Base-by-base conservation (phyloP, 2,113 vertebrate species). In the Leptodactylus fuscus region DNA sequence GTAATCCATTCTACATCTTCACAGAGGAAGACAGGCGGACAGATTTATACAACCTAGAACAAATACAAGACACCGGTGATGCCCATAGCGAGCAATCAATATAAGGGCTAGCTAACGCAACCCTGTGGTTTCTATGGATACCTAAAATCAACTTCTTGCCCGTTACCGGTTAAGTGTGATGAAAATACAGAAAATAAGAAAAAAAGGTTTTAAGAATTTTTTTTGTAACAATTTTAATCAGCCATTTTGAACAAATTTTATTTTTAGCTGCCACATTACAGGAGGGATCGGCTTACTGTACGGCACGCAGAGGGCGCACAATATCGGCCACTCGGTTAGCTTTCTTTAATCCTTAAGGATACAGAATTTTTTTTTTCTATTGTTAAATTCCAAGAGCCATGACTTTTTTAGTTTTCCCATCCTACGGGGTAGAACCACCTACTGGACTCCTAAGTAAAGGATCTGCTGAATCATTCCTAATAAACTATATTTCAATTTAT, bases 161-260 rank as follows among this genome's bases (percentile, higher is more conserved):
- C 36, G n/a, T 34, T 71, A 38, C 22, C 29, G 38, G 81, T 27
- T n/a, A 38, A 34, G 32, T n/a, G 22, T 41, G 29, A 53, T 53
- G 34, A 71, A 11, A 34, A 16, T 51, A 81, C 11, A 58, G 51
- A 82, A 58, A 38, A 41, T 55, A 60, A 79, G 34, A 41, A 12
- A 32, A n/a, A 60, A 79, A 49, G 71, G 13, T 0, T 32, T 24
- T 46, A 46, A 27, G 38, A 75, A 58, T 24, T 38, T 49, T n/a
- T 48, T 2, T 44, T 29, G 24, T 16, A 74, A 27, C 12, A 74
- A 13, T 48, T n/a, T n/a, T n/a, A n/a, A 49, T 38, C 76, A 24
- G 27, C 51, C 76, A 79, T 41, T 79, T 79, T 79, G 76, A 79
- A 79, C 76, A 58, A 58, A 41, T 79, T 79, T 41, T 53, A 6